Percentiles rank a stretch among this genome's conserved stretches.
These are phyloP conservation scores for Drosophila histrio DNA, from an alignment of 2,888 invertebrate species.

Conservation along the genomic window DNA sequence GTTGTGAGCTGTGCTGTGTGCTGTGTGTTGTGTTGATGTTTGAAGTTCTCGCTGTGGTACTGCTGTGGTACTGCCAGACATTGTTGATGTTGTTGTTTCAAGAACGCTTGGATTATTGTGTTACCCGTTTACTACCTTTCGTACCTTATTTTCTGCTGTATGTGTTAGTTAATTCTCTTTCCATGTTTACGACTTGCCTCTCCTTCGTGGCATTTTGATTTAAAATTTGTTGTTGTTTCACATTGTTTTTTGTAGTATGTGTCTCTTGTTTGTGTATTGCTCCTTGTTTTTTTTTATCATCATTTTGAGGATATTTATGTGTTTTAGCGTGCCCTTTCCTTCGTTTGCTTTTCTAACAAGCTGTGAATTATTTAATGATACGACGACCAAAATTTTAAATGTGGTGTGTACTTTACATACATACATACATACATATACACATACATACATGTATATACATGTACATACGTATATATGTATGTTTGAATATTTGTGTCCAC, in stretches of 20 bases:
- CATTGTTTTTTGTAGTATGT: neutral
- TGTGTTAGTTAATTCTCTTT: constrained; percentile 24
- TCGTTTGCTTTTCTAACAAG: constrained; percentile 49
- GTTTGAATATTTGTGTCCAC: neutral
- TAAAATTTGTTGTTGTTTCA: constrained; percentile 25
- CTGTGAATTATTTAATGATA: constrained; percentile 56
- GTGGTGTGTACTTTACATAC: neutral
- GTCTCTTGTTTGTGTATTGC: neutral
- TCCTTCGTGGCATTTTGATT: constrained; percentile 47
- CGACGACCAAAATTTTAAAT: neutral
- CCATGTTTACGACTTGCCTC: constrained; percentile 21
- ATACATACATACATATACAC: neutral
- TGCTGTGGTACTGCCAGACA: neutral
- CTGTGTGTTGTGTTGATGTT: neutral
- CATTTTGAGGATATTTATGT: constrained; percentile 20
- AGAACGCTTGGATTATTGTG: constrained; percentile 49
- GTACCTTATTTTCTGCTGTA: constrained; percentile 20
- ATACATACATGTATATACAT: neutral
- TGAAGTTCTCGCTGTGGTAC: constrained; percentile 26
- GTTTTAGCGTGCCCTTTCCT: constrained; percentile 26
- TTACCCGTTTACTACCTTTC: constrained; percentile 46
- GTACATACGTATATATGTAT: neutral
- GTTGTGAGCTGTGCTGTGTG: constrained; percentile 20
- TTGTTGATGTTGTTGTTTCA: constrained; percentile 31
- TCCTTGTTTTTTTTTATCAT: constrained; percentile 11